phyloP scores from a whole-genome alignment of 2,888 invertebrate species.

The Hirtodrosophila cameraria region DNA sequence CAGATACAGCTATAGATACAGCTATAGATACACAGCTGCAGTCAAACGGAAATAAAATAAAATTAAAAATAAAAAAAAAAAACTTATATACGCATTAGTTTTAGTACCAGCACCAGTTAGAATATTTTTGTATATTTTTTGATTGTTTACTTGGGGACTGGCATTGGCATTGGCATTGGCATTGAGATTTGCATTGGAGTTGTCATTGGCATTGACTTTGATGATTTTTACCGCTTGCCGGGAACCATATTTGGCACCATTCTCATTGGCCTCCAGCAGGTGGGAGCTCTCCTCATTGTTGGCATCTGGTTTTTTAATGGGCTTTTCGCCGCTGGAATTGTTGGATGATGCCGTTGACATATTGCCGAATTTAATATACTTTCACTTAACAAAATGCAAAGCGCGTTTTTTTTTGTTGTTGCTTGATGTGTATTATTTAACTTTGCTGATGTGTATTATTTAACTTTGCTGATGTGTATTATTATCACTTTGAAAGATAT shows the following conservation, averaged over 20 bases:
- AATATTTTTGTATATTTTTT: constrained; percentile 6
- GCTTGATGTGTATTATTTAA: background rate
- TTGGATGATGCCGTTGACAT: constrained; percentile 67
- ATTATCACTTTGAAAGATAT: constrained; percentile 57
- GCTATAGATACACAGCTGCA: background rate
- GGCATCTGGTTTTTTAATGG: constrained; percentile 59
- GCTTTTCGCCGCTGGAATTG: constrained; percentile 66
- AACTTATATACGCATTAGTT: constrained; percentile 5
- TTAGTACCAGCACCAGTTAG: constrained; percentile 49
- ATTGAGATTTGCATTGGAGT: constrained; percentile 50
- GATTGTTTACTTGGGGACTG: constrained; percentile 53
- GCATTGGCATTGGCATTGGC: constrained; percentile 42
- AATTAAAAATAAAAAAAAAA: background rate
- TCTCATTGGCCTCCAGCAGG: constrained; percentile 79
- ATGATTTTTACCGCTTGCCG: constrained; percentile 81
- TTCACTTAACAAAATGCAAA: no score
- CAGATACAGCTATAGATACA: no score
- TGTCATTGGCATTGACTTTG: constrained; percentile 57
- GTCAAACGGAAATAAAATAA: background rate
- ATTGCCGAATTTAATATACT: constrained; percentile 8
- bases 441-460: no score
- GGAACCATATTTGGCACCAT: constrained; percentile 81
- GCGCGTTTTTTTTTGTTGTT: background rate
- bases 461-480: constrained; percentile 42
- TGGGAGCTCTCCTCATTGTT: constrained; percentile 82